Evolutionary conservation across 1,140 invertebrate genomes (phyloP), one percentile per base, ranked within the genome.

Genomic region (Neelides sp.): DNA sequence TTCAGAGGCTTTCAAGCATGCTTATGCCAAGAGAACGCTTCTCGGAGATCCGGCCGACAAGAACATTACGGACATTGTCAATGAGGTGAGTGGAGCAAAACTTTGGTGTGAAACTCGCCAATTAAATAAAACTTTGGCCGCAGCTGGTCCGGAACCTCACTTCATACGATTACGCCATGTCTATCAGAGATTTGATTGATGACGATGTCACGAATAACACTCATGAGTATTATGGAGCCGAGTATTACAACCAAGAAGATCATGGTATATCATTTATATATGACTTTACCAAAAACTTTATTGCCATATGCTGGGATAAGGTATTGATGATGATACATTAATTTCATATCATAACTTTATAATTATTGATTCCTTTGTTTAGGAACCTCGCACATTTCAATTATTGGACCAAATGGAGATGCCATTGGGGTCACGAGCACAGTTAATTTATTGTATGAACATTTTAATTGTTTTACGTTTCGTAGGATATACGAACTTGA

Each of bases 371-470:
- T n/a, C n/a, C n/a, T n/a, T n/a, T n/a, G n/a, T n/a, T n/a, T n/a
- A n/a, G n/a, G 93, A 19, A 98, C 93, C 0, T 79, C 90, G 0
- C 92, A 98, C 64, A 74, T 96, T 23, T 86, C 83, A 1, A 77
- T 97, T 19, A 67, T 97, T 35, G 82, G 79, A 4, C 73, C 75
- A 1, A 78, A 91, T 66, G 94, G 94, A 0, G 85, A 94, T 71
- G 94, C 92, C 13, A 85, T 97, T 10, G 80, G 88, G 1, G 78
- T 89, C 23, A 97, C 93, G 2, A 89, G 85, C 61, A 91, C 89
- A 5, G 77, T 98, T 8, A 97, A 98, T 69, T 73, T 77, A 20
- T 80, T 85, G 91, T 95, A 77, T 79, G 81, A 75, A 41, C 28
- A 22, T 22, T 35, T 8, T 10, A 24, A 12, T 5, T 22, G 12